phyloP scores from a whole-genome alignment of 2,888 invertebrate genomes.

The Cheilosia variabilis region DNA sequence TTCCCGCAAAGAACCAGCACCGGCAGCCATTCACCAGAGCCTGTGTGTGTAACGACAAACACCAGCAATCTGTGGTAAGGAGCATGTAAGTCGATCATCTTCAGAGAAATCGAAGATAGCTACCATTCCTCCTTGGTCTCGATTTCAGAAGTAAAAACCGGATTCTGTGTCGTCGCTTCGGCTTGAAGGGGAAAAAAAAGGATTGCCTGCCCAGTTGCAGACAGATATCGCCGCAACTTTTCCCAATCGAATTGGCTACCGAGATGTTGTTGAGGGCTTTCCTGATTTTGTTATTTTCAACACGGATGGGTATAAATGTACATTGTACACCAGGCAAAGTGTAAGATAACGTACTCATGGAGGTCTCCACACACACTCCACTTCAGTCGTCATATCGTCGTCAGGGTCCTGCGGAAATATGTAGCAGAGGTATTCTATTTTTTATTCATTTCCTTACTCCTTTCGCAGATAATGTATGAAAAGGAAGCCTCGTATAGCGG shows the following conservation, averaged over 20 bases:
- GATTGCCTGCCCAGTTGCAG: conserved; percentile 32
- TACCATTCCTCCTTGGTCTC: conserved; percentile 15
- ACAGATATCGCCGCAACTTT: conserved; percentile 51
- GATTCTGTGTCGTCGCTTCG: conserved; percentile 38
- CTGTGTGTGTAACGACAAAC: neutral
- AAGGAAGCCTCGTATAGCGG: neutral
- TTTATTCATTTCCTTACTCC: conserved; percentile 1
- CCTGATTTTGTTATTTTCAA: conserved; percentile 33
- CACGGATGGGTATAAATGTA: neutral
- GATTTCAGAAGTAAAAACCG: conserved; percentile 17
- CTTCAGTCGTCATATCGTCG: too few species aligned
- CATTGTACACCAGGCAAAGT: neutral
- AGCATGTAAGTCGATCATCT: neutral
- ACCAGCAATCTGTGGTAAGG: conserved; percentile 1
- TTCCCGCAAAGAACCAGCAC: conserved; percentile 24
- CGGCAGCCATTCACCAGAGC: neutral
- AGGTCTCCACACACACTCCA: too few species aligned
- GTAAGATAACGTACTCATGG: neutral
- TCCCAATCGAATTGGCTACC: conserved; percentile 66
- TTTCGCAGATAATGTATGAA: neutral
- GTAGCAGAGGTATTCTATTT: too few species aligned
- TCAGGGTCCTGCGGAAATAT: too few species aligned
- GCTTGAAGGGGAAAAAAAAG: conserved; percentile 32
- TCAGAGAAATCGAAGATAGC: conserved; percentile 44
- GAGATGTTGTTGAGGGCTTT: conserved; percentile 40